Evolutionary conservation across 2,113 vertebrate species (phyloP).

Genomic region (Takifugu bimaculatus): DNA sequence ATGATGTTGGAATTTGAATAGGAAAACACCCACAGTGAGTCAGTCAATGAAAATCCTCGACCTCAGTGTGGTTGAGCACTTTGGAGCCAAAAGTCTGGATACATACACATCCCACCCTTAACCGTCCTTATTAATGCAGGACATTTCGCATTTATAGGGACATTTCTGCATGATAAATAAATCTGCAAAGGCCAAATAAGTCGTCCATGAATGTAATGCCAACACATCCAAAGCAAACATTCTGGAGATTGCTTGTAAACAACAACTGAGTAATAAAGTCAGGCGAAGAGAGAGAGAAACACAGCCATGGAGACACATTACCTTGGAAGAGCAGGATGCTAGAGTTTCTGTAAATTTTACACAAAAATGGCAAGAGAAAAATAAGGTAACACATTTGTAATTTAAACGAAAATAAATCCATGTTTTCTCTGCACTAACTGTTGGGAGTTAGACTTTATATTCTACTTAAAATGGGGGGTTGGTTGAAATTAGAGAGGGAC

Average conservation of each 20-base stretch:
- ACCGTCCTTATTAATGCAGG: constrained; percentile 6
- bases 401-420: constrained; percentile 82
- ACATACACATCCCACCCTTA: no score
- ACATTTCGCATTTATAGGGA: constrained; percentile 7
- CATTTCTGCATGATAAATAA: constrained; percentile 7
- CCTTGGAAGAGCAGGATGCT: constrained; percentile 98
- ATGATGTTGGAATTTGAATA: constrained; percentile 8
- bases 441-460: constrained; percentile 59
- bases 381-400: constrained; percentile 98
- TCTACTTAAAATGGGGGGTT: constrained; percentile 44
- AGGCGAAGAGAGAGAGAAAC: constrained; percentile 68
- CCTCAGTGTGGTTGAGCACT: constrained; percentile 1
- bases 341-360: constrained; percentile 99
- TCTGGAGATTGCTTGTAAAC: constrained; percentile 39
- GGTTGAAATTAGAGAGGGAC: constrained; percentile 31
- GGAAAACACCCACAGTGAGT: not conserved
- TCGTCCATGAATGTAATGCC: constrained; percentile 19
- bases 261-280: constrained; percentile 57
- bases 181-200: constrained; percentile 14
- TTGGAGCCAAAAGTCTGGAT: no score
- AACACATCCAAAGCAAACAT: constrained; percentile 32
- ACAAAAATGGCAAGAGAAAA: constrained; percentile 99
- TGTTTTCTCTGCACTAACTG: constrained; percentile 63
- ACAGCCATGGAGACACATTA: constrained; percentile 99
- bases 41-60: constrained; percentile 7